Conservation (phyloP, 2,888 invertebrate genomes). For the Nebria brevicollis region DNA sequence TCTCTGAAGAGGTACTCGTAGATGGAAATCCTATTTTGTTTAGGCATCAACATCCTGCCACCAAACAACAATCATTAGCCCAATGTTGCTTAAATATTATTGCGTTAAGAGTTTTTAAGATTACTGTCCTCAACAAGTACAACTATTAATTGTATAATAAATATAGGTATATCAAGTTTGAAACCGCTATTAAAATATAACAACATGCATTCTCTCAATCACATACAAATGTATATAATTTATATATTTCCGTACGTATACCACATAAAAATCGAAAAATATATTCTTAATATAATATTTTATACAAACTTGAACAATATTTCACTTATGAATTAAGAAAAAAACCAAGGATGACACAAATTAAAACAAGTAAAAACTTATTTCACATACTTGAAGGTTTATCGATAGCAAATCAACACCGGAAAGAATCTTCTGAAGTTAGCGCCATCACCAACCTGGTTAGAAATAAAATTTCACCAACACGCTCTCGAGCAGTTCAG, state of each 20-base stretch:
- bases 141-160: slow-evolving; percentile 29
- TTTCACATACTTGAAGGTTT: slow-evolving; percentile 42
- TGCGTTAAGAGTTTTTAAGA: slow-evolving; percentile 17
- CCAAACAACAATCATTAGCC: slow-evolving; percentile 9
- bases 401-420: slow-evolving; percentile 41
- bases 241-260: not conserved
- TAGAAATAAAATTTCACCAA: too few relatives aligned
- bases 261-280: slow-evolving; percentile 18
- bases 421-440: slow-evolving; percentile 39
- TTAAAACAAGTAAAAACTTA: slow-evolving; percentile 29
- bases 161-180: not conserved
- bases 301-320: slow-evolving; percentile 19
- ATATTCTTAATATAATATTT: slow-evolving; percentile 6
- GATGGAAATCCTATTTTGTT: slow-evolving; percentile 95
- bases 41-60: slow-evolving; percentile 99
- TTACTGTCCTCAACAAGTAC: slow-evolving; percentile 30
- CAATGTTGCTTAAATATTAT: not conserved
- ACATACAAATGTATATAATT: slow-evolving; percentile 4
- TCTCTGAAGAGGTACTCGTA: slow-evolving; percentile 99
- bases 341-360: slow-evolving; percentile 35
- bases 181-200: not conserved
- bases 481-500: too few relatives aligned
- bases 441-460: slow-evolving; percentile 1
- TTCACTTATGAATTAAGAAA: slow-evolving; percentile 32
- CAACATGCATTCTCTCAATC: not conserved